phyloP scores from a whole-genome alignment of 2,797 vertebrate species.

The Gallinago stenura region DNA sequence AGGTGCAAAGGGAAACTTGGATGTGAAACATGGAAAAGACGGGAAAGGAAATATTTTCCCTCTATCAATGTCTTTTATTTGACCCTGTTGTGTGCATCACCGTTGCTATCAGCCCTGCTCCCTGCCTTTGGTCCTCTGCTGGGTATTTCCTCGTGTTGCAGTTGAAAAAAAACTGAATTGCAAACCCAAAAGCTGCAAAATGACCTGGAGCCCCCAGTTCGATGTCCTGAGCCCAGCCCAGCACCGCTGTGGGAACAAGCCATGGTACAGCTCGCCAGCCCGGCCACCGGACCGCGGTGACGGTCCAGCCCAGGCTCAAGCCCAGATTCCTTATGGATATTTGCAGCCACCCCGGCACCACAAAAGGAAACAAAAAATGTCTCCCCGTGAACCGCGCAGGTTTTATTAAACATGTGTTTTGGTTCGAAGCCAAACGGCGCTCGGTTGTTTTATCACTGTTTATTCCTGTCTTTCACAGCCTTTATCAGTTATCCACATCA shows the following conservation, averaged over 20 bases:
- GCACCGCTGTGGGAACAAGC: rapidly evolving
- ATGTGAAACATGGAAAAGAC: neutral
- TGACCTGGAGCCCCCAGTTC: rapidly evolving
- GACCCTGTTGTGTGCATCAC: neutral
- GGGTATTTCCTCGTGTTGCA: neutral
- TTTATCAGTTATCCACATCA: conserved; percentile 60
- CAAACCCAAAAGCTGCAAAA: neutral
- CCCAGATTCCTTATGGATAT: neutral
- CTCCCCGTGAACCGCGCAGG: neutral
- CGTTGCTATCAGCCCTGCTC: neutral
- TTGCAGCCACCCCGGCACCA: neutral
- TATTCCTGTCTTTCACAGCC: conserved; percentile 61
- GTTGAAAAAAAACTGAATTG: neutral
- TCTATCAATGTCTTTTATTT: rapidly evolving
- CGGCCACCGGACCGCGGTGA: too few relatives aligned
- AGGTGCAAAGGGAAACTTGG: neutral
- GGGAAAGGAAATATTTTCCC: neutral
- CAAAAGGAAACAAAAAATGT: neutral
- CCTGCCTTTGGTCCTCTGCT: neutral
- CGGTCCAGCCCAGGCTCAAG: too few relatives aligned
- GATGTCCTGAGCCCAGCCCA: neutral
- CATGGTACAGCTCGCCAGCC: neutral
- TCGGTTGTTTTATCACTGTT: conserved; percentile 43
- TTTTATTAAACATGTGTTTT: conserved; percentile 55
- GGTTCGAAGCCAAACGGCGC: neutral